Base-by-base conservation (phyloP, 2,113 vertebrate species). In the Oryzias curvinotus region DNA sequence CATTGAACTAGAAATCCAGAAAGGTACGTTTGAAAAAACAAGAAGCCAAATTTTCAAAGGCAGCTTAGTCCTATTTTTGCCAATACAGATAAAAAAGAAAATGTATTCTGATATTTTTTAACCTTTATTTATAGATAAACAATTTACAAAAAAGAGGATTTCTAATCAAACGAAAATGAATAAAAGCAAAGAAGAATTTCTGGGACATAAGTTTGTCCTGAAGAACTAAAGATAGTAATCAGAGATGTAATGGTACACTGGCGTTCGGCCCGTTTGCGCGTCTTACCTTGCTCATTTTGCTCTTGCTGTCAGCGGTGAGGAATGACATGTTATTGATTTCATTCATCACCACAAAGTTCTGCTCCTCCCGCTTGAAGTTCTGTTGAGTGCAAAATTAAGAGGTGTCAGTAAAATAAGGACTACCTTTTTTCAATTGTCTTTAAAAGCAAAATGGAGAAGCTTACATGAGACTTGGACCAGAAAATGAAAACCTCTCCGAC, bases 291-390 rank as follows among this genome's bases (percentile, higher is more conserved):
- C 93, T 95, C 96, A 98, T 98, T 82, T 98, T 98, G 85, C 96
- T 98, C 80, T 97, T 97, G 90, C 93, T 98, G 88, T 97, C 96
- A 1, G 95, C 96, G 0, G 95, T 98, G 78, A 98, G 93, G 83
- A 98, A 98, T 16, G 95, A 96, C 96, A 98, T 98, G 89, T 98
- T 98, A 88, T 98, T 98, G 78, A 98, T 98, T 86, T 97, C 96
- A 18, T 97, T 98, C 86, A 95, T 95, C 72, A 97, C 95, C 84
- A 97, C 96, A 17, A 98, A 97, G 83, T 98, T 97, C 89, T 98
- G 96, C 68, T 98, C 95, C 80, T 98, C 96, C 0, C 96, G 91
- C 73, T 98, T 98, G 75, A 98, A 98, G 65, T 98, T 97, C 96
- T 97, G 75, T 18, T 54, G 17, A 15, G 25, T 1, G 64, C 44